Percentiles rank a stretch among this genome's conserved stretches.
Evolutionary conservation across 2,797 vertebrate genomes (phyloP).

Genomic region (Naso thynnoides): DNA sequence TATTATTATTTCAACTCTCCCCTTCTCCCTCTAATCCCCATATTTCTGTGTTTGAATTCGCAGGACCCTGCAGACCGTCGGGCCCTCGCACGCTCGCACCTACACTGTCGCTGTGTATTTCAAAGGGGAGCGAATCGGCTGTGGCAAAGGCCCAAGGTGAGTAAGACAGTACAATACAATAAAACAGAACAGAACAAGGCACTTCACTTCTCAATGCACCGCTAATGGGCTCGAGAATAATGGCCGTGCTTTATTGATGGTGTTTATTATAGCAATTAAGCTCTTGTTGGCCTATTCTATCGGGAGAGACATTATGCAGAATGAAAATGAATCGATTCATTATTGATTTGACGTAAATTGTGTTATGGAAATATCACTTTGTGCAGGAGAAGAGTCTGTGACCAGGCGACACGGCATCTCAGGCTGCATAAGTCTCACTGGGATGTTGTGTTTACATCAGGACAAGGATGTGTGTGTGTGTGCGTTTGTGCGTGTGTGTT

Average conservation of each 20-base stretch:
- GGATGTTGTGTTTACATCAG: conserved; percentile 10
- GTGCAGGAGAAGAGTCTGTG: background rate
- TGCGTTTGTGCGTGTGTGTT: background rate
- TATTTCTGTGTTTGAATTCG: conserved; percentile 43
- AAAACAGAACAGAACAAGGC: conserved; percentile 43
- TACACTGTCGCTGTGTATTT: conserved; percentile 99
- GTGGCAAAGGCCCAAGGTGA: conserved; percentile 98
- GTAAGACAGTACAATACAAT: conserved; percentile 42
- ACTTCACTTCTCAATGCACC: conserved; percentile 42
- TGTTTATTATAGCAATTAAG: conserved; percentile 81
- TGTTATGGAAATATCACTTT: conserved; percentile 70
- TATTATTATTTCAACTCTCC: conserved; percentile 27
- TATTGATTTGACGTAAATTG: conserved; percentile 74
- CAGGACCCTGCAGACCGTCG: conserved; percentile 97
- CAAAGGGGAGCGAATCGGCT: conserved; percentile 98
- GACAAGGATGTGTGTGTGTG: background rate
- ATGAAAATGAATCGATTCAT: conserved; percentile 78
- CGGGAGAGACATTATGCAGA: conserved; percentile 71
- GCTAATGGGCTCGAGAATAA: conserved; percentile 76
- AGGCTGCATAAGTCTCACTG: background rate
- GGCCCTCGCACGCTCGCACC: conserved; percentile 95
- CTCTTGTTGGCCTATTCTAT: conserved; percentile 58
- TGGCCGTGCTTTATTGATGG: conserved; percentile 71
- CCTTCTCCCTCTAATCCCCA: conserved; percentile 7
- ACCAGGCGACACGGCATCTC: background rate